Evolutionary conservation across 2,888 invertebrate genomes (phyloP), one percentile per base, ranked within the genome.

Genomic region (Pilophorus perplexus): DNA sequence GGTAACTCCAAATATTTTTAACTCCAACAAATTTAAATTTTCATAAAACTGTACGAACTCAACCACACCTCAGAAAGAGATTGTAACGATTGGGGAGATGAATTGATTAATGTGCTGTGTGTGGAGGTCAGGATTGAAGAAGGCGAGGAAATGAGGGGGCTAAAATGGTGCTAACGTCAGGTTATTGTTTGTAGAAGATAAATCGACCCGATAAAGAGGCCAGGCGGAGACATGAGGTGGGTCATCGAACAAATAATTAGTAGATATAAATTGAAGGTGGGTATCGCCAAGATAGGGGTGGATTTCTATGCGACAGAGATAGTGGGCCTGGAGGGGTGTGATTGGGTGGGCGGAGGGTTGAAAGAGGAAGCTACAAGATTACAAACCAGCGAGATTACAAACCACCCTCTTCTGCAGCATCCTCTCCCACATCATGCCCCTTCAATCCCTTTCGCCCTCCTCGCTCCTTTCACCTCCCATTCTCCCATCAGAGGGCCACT

Each of bases 241-340:
- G 55, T 55, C 55, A 38, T 55, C 37, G 20, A 55, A 55, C 55
- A 55, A 55, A 38, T 38, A 55, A 55, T 55, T 55, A 55, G 55
- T 38, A 37, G 55, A 38, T 55, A 55, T 55, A 38, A 55, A 55
- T 55, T 55, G 38, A 33, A 55, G 38, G 20, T 10, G 38, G 38
- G 28, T 8, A 27, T 37, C 22, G 23, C 18, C 10, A 27, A 23
- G 22, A 16, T 20, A 38, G 38, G 23, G 37, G 6, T 20, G 38
- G 38, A 33, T 33, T 33, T 55, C 27, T 38, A 18, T 33, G 22
- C 20, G 55, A 38, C 38, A 27, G 38, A 38, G 55, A 33, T 38
- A 33, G 23, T 33, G n/a, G n/a, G n/a, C n/a, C n/a, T n/a, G n/a
- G n/a, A n/a, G n/a, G n/a, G n/a, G n/a, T n/a, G n/a, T n/a, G n/a